Conservation (phyloP, 2,888 invertebrate genomes). For the Polyommatus icarus region DNA sequence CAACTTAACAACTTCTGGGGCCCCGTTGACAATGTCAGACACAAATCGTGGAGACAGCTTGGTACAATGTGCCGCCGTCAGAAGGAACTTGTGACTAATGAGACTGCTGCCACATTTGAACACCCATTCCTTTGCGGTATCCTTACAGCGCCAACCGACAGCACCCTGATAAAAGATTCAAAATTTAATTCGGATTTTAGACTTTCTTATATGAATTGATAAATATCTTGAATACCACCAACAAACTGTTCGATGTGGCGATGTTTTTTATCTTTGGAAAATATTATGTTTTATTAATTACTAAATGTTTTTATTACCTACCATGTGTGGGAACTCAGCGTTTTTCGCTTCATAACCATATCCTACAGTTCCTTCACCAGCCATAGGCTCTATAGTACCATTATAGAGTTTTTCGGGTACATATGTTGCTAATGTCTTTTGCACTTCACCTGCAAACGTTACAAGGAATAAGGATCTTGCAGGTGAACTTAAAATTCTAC, state of each 20-base stretch:
- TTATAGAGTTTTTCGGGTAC: no score
- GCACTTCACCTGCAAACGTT: no score
- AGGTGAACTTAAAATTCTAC: no score
- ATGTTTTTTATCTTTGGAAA: no score
- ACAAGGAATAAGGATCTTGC: no score
- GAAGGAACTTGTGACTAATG: slow-evolving; percentile 78
- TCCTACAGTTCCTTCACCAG: no score
- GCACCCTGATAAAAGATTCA: slow-evolving; percentile 41
- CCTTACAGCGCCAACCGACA: slow-evolving; percentile 43
- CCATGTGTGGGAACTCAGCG: slow-evolving; percentile 3
- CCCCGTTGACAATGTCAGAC: slow-evolving; percentile 30
- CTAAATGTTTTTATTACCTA: background rate
- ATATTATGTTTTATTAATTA: no score
- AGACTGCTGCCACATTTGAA: slow-evolving; percentile 81
- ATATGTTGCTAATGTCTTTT: no score
- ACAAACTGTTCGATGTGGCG: no score
- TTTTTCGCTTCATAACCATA: background rate
- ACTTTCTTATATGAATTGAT: no score
- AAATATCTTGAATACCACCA: no score
- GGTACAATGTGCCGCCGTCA: slow-evolving; percentile 84
- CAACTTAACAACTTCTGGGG: slow-evolving; percentile 45
- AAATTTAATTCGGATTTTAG: background rate
- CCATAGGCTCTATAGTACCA: no score
- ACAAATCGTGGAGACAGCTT: slow-evolving; percentile 27
- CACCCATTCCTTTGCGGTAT: slow-evolving; percentile 38